These are phyloP conservation scores for Drosophila dunni DNA, from an alignment of 1,140 invertebrate genomes.

Conservation along the genomic window DNA sequence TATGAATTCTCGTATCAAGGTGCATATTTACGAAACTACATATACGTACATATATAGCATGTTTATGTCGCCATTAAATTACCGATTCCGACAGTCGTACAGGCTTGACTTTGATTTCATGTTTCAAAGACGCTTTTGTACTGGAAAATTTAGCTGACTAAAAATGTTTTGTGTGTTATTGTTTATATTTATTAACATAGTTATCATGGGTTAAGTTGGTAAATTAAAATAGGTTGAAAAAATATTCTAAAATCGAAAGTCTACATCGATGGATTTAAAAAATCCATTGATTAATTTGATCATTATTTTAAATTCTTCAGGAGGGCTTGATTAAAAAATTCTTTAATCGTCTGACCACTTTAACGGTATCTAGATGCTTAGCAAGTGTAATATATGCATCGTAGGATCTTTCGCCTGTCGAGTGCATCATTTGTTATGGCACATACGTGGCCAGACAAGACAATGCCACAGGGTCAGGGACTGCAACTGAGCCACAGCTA, in stretches of 20 bases:
- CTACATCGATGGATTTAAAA: no score
- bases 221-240: no score
- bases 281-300: no score
- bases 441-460: conserved; percentile 74
- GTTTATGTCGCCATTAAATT: conserved; percentile 25
- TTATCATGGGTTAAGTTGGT: no score
- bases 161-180: background rate
- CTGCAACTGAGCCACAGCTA: conserved; percentile 34
- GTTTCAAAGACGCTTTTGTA: conserved; percentile 27
- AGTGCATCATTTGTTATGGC: conserved; percentile 75
- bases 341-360: conserved; percentile 7
- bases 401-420: conserved; percentile 29
- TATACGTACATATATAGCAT: background rate
- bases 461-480: conserved; percentile 53
- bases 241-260: no score
- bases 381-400: conserved; percentile 10
- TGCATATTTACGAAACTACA: background rate
- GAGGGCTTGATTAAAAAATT: no score
- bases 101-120: conserved; percentile 76
- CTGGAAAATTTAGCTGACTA: background rate
- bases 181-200: background rate
- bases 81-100: conserved; percentile 61
- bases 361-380: conserved; percentile 25
- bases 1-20: background rate
- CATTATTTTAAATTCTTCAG: no score